Conservation (phyloP, 2,113 vertebrate genomes). For the Tetrao urogallus region DNA sequence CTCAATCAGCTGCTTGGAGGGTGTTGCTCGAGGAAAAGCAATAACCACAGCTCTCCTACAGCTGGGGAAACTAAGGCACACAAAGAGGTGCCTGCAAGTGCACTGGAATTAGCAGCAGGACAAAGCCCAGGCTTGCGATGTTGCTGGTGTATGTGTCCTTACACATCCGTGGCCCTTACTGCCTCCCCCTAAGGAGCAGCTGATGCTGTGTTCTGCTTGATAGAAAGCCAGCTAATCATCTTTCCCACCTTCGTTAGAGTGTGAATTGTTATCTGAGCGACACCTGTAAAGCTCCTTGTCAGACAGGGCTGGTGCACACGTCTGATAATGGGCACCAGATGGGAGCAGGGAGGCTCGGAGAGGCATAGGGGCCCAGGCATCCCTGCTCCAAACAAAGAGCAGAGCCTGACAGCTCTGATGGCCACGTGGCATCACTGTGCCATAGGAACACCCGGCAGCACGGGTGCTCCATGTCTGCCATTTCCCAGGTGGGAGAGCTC, state of each 20-base stretch:
- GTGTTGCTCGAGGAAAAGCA: neutral
- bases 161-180: neutral
- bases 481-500: rapidly evolving
- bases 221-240: constrained; percentile 62
- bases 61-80: constrained; percentile 52
- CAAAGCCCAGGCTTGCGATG: neutral
- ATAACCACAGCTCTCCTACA: neutral
- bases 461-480: too few relatives aligned
- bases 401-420: rapidly evolving
- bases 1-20: constrained; percentile 11
- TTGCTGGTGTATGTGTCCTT: neutral
- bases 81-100: neutral
- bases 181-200: constrained; percentile 4
- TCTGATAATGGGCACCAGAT: constrained; percentile 63
- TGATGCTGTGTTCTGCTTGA: constrained; percentile 41
- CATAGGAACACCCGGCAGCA: too few relatives aligned
- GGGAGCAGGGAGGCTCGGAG: constrained; percentile 3
- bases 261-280: constrained; percentile 63
- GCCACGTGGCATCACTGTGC: rapidly evolving
- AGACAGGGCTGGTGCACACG: neutral
- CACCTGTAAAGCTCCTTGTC: constrained; percentile 68
- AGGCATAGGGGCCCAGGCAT: neutral
- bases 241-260: constrained; percentile 57
- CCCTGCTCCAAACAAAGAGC: constrained; percentile 15
- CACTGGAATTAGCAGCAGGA: constrained; percentile 55